A percentile compares a stretch with the other conserved stretches of the same genome.
These are phyloP conservation scores for Argentina silus DNA, from an alignment of 2,797 vertebrate species.

Conservation along the genomic window DNA sequence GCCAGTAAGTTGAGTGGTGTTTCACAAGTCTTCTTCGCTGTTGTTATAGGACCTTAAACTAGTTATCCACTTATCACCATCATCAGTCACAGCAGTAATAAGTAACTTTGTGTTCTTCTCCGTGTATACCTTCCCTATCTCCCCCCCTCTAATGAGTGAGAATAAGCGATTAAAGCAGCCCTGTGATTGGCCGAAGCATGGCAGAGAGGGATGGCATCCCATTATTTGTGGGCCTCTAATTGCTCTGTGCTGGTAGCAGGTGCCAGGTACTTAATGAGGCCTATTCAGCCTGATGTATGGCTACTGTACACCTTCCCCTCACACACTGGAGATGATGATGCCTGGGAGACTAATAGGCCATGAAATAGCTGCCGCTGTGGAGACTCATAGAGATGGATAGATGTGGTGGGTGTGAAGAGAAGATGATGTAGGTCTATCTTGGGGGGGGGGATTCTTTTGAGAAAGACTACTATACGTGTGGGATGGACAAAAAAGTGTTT, in stretches of 20 bases:
- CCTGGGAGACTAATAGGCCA: constrained; percentile 3
- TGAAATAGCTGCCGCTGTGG: constrained; percentile 11
- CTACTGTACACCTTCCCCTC: too few species aligned
- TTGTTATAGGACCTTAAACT: background rate
- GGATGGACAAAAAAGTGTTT: background rate
- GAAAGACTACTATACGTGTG: background rate
- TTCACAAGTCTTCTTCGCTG: background rate
- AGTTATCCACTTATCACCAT: too few species aligned
- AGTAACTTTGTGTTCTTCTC: too few species aligned
- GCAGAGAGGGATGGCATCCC: constrained; percentile 61
- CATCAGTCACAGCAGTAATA: too few species aligned
- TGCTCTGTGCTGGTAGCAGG: constrained; percentile 69
- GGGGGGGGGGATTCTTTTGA: background rate
- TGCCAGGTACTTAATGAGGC: constrained; percentile 59
- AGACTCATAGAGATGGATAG: background rate
- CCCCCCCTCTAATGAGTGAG: too few species aligned
- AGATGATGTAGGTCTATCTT: background rate
- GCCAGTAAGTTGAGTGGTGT: background rate
- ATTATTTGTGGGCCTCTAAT: constrained; percentile 62
- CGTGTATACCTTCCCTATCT: too few species aligned
- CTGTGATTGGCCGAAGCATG: constrained; percentile 56
- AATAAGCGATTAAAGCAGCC: constrained; percentile 29
- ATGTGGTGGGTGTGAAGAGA: background rate
- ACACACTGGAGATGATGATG: background rate
- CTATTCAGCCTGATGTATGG: constrained; percentile 10